These are phyloP conservation scores for Oryzias sinensis DNA, from an alignment of 2,797 vertebrate genomes.

Conservation along the genomic window DNA sequence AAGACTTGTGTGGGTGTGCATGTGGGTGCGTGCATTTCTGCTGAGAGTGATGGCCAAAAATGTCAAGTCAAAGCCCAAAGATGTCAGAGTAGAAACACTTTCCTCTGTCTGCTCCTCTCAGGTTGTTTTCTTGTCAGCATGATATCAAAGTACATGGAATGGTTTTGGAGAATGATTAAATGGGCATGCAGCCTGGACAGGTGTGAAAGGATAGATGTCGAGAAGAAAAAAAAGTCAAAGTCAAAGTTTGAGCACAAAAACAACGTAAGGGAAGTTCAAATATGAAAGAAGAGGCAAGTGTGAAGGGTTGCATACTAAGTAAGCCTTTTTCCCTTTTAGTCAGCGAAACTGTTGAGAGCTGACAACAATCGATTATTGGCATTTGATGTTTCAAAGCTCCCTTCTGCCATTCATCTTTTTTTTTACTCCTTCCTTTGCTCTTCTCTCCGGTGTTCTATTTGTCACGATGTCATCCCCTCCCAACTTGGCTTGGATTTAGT, in stretches of 20 bases:
- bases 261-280: background rate
- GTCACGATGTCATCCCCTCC: constrained; percentile 16
- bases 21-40: constrained; percentile 3
- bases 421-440: constrained; percentile 12
- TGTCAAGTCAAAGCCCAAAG: constrained; percentile 27
- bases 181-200: constrained; percentile 7
- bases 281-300: constrained; percentile 17
- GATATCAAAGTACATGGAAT: constrained; percentile 17
- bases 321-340: constrained; percentile 36
- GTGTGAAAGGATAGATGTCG: constrained; percentile 23
- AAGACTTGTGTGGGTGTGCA: constrained; percentile 14
- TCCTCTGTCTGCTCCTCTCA: constrained; percentile 17
- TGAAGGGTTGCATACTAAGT: constrained; percentile 21
- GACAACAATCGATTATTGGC: constrained; percentile 64
- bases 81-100: constrained; percentile 32
- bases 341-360: constrained; percentile 52
- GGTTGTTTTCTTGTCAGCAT: constrained; percentile 35
- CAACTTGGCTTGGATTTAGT: constrained; percentile 42
- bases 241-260: constrained; percentile 12
- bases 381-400: constrained; percentile 38
- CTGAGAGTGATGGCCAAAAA: constrained; percentile 39
- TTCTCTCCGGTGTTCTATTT: constrained; percentile 15
- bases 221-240: constrained; percentile 14
- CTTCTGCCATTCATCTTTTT: constrained; percentile 6
- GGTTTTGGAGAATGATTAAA: constrained; percentile 21